Conservation (phyloP, 2,113 vertebrate species). For the Platanista minor region DNA sequence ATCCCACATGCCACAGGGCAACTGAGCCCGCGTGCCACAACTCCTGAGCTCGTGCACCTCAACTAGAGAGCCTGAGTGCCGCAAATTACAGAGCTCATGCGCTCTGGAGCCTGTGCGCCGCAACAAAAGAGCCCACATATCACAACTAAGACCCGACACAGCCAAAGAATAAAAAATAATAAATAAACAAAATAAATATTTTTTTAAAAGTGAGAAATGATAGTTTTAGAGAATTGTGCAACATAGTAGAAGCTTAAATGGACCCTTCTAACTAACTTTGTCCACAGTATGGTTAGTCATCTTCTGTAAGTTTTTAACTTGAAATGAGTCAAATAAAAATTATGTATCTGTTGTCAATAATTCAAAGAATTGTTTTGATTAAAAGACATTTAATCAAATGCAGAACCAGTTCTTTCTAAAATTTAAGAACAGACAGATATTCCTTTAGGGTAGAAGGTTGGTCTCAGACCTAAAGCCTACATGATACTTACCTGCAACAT, state of each 20-base stretch:
- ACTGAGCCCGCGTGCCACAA: no score
- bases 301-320: background rate
- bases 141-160: no score
- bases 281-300: background rate
- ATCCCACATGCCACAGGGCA: no score
- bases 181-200: no score
- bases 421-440: background rate
- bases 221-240: constrained; percentile 11
- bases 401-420: background rate
- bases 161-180: no score
- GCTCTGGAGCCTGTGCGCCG: no score
- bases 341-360: background rate
- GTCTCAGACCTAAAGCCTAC: background rate
- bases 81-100: no score
- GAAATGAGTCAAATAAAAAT: background rate
- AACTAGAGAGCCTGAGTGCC: no score
- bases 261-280: background rate
- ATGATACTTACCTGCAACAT: background rate
- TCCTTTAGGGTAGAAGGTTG: background rate
- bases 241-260: background rate
- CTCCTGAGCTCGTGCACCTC: no score
- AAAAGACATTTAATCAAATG: background rate
- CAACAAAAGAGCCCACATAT: no score
- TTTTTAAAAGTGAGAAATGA: background rate
- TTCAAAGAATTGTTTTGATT: background rate